Percentiles rank a stretch among this genome's conserved stretches.
phyloP scores from a whole-genome alignment of 2,113 vertebrate genomes.

The Herpailurus yagouaroundi region DNA sequence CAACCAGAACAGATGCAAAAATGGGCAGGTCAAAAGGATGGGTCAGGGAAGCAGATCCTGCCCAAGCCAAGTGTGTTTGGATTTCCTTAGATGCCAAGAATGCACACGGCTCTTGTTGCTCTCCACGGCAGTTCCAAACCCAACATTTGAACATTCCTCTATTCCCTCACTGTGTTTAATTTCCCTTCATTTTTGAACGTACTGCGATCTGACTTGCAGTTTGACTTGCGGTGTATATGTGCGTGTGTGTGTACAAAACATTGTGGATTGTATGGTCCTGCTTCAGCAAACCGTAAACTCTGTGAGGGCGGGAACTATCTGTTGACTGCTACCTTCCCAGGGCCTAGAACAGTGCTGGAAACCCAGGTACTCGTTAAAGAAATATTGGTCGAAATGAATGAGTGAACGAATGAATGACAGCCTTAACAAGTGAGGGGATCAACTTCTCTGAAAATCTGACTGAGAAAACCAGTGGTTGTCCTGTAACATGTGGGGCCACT shows the following conservation, averaged over 20 bases:
- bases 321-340: neutral
- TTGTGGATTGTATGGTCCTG: too few species aligned
- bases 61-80: neutral
- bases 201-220: neutral
- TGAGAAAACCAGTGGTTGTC: neutral
- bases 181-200: neutral
- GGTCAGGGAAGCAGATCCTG: neutral
- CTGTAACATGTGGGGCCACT: neutral
- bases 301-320: neutral
- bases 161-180: neutral
- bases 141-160: neutral
- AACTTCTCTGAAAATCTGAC: neutral
- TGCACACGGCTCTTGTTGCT: neutral
- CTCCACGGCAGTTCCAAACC: neutral
- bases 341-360: neutral
- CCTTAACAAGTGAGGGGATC: neutral
- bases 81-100: neutral
- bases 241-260: neutral
- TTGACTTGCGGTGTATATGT: too few species aligned
- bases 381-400: neutral
- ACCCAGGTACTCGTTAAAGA: neutral
- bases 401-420: neutral
- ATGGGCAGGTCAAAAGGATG: neutral
- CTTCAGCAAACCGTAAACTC: neutral
- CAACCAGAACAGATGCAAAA: neutral